These are phyloP conservation scores for Cataglyphis albicans DNA, from an alignment of 2,888 invertebrate species.

Conservation along the genomic window DNA sequence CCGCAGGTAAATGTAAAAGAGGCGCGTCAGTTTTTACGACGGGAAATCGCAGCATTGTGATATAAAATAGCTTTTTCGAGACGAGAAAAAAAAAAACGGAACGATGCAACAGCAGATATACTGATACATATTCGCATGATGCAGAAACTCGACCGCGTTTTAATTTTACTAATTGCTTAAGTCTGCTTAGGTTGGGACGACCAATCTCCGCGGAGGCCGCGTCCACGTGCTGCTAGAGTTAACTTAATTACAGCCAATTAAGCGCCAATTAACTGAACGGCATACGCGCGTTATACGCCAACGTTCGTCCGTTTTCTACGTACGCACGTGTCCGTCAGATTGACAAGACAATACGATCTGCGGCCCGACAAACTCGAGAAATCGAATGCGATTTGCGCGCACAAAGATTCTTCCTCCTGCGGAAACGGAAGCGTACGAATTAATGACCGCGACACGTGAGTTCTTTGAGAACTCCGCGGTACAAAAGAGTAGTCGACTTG, in stretches of 20 bases:
- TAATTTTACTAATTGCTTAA: conserved; percentile 62
- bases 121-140: conserved; percentile 13
- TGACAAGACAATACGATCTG: conserved; percentile 68
- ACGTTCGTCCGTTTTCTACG: conserved; percentile 47
- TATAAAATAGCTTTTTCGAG: background rate
- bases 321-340: conserved; percentile 67
- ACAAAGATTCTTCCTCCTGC: background rate
- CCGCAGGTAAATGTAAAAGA: background rate
- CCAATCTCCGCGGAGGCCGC: conserved; percentile 72
- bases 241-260: conserved; percentile 84
- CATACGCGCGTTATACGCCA: conserved; percentile 63
- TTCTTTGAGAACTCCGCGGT: background rate
- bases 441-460: background rate
- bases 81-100: background rate
- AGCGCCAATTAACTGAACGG: conserved; percentile 81
- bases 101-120: background rate
- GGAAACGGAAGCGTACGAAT: background rate
- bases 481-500: background rate
- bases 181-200: conserved; percentile 61
- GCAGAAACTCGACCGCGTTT: conserved; percentile 52
- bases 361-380: conserved; percentile 53
- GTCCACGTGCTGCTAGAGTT: conserved; percentile 75
- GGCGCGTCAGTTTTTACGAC: background rate
- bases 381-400: conserved; percentile 42
- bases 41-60: background rate